Base-by-base conservation (phyloP, 2,113 vertebrate genomes). In the Macrotus californicus region DNA sequence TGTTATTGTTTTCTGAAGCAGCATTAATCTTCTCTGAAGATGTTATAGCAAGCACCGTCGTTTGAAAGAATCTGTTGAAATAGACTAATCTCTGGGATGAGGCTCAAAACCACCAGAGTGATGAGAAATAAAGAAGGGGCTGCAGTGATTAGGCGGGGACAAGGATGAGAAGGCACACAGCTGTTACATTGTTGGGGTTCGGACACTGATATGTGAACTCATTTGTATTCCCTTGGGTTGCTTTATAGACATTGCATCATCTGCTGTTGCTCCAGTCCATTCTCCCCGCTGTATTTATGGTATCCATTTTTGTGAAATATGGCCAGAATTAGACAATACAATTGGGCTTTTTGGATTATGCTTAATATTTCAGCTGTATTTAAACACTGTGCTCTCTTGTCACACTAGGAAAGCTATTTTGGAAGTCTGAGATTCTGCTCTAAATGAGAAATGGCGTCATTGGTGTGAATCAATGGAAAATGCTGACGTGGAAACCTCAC, bases 1-100 rank as follows among this genome's bases (percentile, higher is more conserved):
- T 76, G 83, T 94, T 95, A 88, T 87, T 97, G 80, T 87, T 96
- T 89, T 96, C 93, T 18, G 64, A 93, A 96, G 75, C 52, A 96
- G 41, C 31, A 86, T 96, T 96, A 66, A 81, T 93, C 52, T 93
- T 69, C 92, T 89, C 13, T 31, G 92, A 95, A 77, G 21, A 86
- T 72, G 7, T 84, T 97, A 64, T 12, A 94, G 54, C 22, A 81
- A 72, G 26, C 11, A 7, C 29, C 43, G 15, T 69, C 80, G n/a
- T 59, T 91, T 76, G 69, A 95, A 96, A 85, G 89, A n/a, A 88
- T 72, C 11, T 69, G 80, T 61, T 75, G 52, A 86, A 70, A 89
- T 3, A 4, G 41, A 88, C 87, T 87, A 67, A 89, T 88, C 72
- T 89, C 48, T 94, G 43, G 81, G 87, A 96, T 7, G 22, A 96